A percentile compares a stretch with the other conserved stretches of the same genome.
These are phyloP conservation scores for Eudemis profundana DNA, from an alignment of 2,888 invertebrate genomes.

Conservation along the genomic window DNA sequence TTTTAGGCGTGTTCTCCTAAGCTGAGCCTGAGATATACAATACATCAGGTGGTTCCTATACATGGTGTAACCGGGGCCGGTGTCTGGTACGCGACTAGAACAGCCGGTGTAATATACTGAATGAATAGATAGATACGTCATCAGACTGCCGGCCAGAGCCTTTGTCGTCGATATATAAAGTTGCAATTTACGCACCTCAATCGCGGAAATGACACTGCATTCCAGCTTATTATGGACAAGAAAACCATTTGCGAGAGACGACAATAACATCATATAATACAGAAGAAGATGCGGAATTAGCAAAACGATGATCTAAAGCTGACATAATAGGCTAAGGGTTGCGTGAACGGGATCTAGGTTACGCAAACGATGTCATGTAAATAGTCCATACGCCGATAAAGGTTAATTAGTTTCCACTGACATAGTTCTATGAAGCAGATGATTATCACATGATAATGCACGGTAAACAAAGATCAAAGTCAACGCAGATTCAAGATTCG, in stretches of 20 bases:
- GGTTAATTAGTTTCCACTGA: constrained; percentile 33
- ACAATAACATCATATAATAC: neutral
- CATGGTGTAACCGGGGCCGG: neutral
- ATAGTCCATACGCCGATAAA: constrained; percentile 27
- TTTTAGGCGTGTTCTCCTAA: neutral
- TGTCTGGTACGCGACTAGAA: neutral
- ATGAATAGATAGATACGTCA: neutral
- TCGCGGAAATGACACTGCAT: constrained; percentile 10
- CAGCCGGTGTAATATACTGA: neutral
- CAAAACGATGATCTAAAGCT: neutral
- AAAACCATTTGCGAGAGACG: constrained; percentile 4
- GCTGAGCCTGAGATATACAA: too few relatives aligned
- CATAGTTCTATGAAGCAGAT: constrained; percentile 32
- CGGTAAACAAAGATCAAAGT: constrained; percentile 39
- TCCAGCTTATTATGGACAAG: constrained; percentile 13
- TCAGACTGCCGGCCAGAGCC: neutral
- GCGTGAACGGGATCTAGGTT: constrained; percentile 31
- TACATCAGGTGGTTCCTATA: neutral
- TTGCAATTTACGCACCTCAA: constrained; percentile 4
- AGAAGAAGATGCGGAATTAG: neutral
- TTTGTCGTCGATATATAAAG: neutral
- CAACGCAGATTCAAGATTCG: constrained; percentile 14
- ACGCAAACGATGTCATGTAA: constrained; percentile 33
- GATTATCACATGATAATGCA: constrained; percentile 37
- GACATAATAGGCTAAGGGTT: constrained; percentile 18